Percentiles rank a stretch among this genome's conserved stretches.
These are phyloP conservation scores for Eurosta solidaginis DNA, from an alignment of 1,140 invertebrate species.

Conservation along the genomic window DNA sequence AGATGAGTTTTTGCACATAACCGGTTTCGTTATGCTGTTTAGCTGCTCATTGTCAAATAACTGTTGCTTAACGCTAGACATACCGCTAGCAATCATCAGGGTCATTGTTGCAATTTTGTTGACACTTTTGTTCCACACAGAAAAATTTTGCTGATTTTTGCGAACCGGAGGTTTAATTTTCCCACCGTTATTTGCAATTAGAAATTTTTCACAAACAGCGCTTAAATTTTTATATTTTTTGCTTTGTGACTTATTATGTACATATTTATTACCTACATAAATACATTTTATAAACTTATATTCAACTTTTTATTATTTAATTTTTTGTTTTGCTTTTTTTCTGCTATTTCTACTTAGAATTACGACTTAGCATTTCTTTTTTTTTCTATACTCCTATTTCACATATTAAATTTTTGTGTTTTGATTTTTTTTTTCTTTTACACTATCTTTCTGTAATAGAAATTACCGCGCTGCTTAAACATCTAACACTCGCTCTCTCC, in stretches of 20 bases:
- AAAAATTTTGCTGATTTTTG: background rate
- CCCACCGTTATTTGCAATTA: background rate
- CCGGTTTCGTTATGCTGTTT: background rate
- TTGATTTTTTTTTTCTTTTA: background rate
- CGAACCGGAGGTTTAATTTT: background rate
- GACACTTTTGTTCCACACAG: background rate
- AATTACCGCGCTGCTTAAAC: background rate
- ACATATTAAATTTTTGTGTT: background rate
- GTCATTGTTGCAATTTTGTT: background rate
- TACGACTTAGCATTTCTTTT: background rate
- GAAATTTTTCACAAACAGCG: background rate
- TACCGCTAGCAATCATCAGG: background rate
- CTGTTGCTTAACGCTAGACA: background rate
- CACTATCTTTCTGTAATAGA: background rate
- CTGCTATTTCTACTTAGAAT: background rate
- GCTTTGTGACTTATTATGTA: too few relatives aligned
- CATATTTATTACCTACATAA: background rate
- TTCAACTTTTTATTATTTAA: background rate
- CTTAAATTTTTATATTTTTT: background rate
- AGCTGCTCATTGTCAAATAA: constrained; percentile 18
- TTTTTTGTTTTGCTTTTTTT: background rate
- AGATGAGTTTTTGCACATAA: background rate
- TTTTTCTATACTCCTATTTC: background rate
- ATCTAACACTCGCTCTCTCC: constrained; percentile 10
- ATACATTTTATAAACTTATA: background rate